phyloP scores from a whole-genome alignment of 2,888 invertebrate genomes.

The Napeogenes inachia region DNA sequence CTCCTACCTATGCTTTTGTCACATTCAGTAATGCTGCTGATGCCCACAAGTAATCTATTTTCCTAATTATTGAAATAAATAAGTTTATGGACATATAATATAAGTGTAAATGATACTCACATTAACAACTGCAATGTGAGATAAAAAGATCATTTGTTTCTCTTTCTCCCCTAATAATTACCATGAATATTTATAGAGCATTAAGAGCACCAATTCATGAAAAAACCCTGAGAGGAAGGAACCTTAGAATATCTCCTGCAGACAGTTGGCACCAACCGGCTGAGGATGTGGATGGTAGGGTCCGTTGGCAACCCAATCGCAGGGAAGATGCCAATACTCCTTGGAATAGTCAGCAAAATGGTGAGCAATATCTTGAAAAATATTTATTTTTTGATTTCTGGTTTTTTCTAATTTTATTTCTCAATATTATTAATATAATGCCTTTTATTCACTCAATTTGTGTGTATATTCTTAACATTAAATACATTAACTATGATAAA shows the following conservation, averaged over 20 bases:
- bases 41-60: conserved; percentile 68
- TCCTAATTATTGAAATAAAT: conserved; percentile 2
- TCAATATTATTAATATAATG: no score
- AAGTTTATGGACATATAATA: background rate
- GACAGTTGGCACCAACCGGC: conserved; percentile 81
- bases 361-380: background rate
- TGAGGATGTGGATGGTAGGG: conserved; percentile 52
- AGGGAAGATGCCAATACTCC: conserved; percentile 20
- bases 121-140: no score
- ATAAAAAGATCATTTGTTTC: no score
- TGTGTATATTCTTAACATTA: no score
- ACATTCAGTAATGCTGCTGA: conserved; percentile 72
- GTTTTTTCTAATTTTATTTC: no score
- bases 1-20: conserved; percentile 75
- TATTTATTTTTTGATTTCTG: background rate
- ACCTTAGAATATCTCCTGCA: conserved; percentile 73
- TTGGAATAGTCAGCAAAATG: conserved; percentile 18
- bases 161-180: no score
- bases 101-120: no score
- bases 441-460: no score
- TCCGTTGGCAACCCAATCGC: conserved; percentile 51
- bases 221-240: conserved; percentile 54
- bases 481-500: no score
- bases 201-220: conserved; percentile 60
- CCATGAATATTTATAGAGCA: conserved; percentile 44